These are phyloP conservation scores for Furcifer pardalis DNA, from an alignment of 2,797 vertebrate species.

Conservation along the genomic window DNA sequence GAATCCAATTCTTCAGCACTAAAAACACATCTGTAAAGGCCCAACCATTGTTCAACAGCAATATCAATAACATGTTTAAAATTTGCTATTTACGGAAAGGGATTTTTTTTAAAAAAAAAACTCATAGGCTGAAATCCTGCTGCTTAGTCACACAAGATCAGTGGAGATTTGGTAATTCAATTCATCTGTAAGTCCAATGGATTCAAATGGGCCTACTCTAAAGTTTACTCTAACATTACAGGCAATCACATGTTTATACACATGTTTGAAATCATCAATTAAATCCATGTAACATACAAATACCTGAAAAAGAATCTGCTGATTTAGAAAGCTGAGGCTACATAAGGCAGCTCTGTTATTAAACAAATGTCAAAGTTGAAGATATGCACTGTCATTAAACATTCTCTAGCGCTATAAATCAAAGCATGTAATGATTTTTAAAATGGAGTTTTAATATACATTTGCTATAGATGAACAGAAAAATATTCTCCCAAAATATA, in stretches of 20 bases:
- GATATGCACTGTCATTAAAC: constrained; percentile 6
- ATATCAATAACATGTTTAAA: not conserved
- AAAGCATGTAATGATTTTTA: constrained; percentile 27
- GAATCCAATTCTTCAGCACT: not conserved
- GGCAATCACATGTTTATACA: not conserved
- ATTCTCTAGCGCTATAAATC: constrained; percentile 17
- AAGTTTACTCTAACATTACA: not conserved
- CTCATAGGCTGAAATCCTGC: too few species aligned
- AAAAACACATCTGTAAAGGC: not conserved
- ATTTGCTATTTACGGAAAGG: not conserved
- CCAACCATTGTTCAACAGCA: not conserved
- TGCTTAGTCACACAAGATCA: too few species aligned
- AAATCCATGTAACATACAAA: not conserved
- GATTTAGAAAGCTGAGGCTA: constrained; percentile 9
- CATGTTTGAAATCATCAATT: not conserved
- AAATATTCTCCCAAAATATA: too few species aligned
- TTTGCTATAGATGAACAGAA: constrained; percentile 19
- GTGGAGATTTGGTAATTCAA: too few species aligned
- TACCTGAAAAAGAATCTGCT: not conserved
- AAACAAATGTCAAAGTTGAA: constrained; percentile 30
- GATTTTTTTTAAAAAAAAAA: not conserved
- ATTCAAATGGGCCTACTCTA: too few species aligned
- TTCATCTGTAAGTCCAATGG: too few species aligned
- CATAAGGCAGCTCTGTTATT: constrained; percentile 28
- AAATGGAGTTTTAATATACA: constrained; percentile 33